Percentiles rank a stretch among this genome's conserved stretches.
Evolutionary conservation across 2,888 invertebrate genomes (phyloP).

Genomic region (Elgonia sp.): DNA sequence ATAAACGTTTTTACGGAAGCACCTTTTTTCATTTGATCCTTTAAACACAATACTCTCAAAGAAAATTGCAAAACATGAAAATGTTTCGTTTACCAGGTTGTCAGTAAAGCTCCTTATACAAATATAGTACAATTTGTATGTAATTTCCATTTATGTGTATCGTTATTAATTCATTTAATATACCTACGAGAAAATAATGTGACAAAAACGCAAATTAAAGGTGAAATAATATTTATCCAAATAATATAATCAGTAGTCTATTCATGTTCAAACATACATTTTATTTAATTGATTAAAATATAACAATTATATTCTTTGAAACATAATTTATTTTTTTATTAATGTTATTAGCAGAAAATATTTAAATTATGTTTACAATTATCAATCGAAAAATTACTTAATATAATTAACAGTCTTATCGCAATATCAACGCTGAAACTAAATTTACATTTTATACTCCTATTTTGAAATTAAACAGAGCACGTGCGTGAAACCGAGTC

Average conservation of each 20-base stretch:
- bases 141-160: neutral
- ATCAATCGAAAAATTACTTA: too few species aligned
- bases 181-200: too few species aligned
- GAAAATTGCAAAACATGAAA: slow-evolving; percentile 13
- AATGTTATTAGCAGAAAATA: too few species aligned
- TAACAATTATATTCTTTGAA: neutral
- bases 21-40: slow-evolving; percentile 1
- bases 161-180: too few species aligned
- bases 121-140: neutral
- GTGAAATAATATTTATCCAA: too few species aligned
- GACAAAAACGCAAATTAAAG: too few species aligned
- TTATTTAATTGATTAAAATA: neutral
- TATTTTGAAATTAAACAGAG: neutral
- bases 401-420: neutral
- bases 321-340: too few species aligned
- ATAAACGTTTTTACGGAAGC: neutral
- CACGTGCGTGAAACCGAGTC: slow-evolving; percentile 2
- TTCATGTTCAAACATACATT: too few species aligned
- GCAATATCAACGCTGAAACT: neutral
- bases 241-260: too few species aligned
- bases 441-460: neutral
- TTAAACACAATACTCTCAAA: slow-evolving; percentile 1
- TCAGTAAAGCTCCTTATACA: neutral
- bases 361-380: too few species aligned
- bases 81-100: neutral